Evolutionary conservation across 2,113 vertebrate genomes (phyloP).

Genomic region (Trogon melanurus): DNA sequence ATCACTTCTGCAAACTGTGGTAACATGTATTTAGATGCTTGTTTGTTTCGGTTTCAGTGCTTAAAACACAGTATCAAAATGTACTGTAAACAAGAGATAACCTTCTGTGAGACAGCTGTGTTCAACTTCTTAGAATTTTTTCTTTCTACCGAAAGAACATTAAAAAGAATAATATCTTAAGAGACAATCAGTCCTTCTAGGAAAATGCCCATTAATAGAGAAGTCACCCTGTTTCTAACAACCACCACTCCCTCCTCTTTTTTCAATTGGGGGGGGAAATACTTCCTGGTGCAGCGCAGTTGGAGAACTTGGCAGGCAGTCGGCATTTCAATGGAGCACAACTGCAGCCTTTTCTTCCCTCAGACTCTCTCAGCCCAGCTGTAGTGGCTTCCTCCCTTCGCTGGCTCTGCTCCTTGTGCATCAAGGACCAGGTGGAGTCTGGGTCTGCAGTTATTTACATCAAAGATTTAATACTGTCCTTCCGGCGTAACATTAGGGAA

Average conservation of each 20-base stretch:
- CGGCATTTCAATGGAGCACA: conserved; percentile 40
- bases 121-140: background rate
- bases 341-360: conserved; percentile 44
- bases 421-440: conserved; percentile 34
- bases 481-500: background rate
- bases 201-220: conserved; percentile 10
- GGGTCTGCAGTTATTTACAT: background rate
- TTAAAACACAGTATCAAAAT: conserved; percentile 12
- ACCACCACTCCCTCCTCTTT: fast-evolving
- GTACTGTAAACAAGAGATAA: conserved; percentile 45
- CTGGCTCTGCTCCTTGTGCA: conserved; percentile 35
- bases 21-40: background rate
- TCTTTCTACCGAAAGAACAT: background rate
- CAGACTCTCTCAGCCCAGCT: conserved; percentile 49
- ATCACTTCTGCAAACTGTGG: background rate
- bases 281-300: conserved; percentile 33
- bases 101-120: background rate
- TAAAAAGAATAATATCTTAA: background rate
- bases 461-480: background rate
- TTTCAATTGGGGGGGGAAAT: background rate
- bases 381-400: conserved; percentile 35
- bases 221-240: background rate
- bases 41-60: background rate
- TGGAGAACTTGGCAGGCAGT: conserved; percentile 47
- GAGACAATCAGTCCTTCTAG: background rate